These are phyloP conservation scores for Zophobas morio DNA, from an alignment of 1,140 invertebrate species.

Conservation along the genomic window DNA sequence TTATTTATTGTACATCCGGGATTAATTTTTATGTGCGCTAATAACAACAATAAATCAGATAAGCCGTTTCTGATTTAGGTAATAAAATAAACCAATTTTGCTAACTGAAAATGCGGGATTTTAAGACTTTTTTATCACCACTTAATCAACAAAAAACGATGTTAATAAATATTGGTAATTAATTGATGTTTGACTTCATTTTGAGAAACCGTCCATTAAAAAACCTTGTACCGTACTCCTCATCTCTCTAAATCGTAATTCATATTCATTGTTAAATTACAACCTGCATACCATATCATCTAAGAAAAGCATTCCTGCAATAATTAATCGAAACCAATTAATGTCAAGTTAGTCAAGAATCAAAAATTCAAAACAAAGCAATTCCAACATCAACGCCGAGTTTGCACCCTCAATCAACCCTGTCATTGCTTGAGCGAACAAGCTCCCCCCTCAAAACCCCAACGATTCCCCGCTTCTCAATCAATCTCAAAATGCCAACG, in stretches of 20 bases:
- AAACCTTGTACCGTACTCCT: not conserved
- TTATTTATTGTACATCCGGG: too few relatives aligned
- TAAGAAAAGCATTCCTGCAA: slow-evolving; percentile 28
- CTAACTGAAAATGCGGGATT: too few relatives aligned
- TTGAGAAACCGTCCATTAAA: not conserved
- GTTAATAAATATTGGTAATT: too few relatives aligned
- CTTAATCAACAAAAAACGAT: too few relatives aligned
- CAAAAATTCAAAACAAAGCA: slow-evolving; percentile 4
- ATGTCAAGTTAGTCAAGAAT: slow-evolving; percentile 11
- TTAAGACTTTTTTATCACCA: too few relatives aligned
- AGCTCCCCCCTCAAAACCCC: not conserved
- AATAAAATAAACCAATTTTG: too few relatives aligned
- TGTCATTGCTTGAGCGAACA: not conserved
- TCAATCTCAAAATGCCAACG: not conserved
- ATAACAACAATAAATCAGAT: too few relatives aligned
- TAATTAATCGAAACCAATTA: slow-evolving; percentile 15
- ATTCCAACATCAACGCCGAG: slow-evolving; percentile 25
- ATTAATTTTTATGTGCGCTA: too few relatives aligned
- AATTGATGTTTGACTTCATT: too few relatives aligned
- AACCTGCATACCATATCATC: slow-evolving; percentile 3
- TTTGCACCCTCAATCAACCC: not conserved
- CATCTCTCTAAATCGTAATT: not conserved
- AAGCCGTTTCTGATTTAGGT: too few relatives aligned
- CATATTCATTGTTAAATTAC: too few relatives aligned
- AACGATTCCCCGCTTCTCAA: not conserved